phyloP scores from a whole-genome alignment of 1,140 invertebrate species.

The Eubasilissa regina region DNA sequence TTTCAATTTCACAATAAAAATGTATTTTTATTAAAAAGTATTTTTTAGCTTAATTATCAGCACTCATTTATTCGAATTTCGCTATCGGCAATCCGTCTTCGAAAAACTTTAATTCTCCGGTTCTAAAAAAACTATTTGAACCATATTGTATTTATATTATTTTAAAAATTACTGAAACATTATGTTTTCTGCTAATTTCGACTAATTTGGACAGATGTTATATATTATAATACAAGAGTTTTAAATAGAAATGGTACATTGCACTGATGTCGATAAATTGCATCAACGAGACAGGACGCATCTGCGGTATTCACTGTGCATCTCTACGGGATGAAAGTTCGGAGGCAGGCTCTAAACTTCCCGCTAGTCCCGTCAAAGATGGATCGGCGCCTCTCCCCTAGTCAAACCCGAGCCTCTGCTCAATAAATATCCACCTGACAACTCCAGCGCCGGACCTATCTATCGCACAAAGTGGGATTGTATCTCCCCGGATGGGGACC shows the following conservation, averaged over 20 bases:
- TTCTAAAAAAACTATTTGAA: too few species aligned
- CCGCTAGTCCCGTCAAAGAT: conserved; percentile 27
- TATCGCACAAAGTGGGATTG: not conserved
- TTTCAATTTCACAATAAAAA: too few species aligned
- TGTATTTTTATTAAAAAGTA: too few species aligned
- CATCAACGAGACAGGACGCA: not conserved
- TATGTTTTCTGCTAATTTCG: conserved; percentile 1
- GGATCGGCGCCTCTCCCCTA: conserved; percentile 23
- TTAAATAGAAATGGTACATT: too few species aligned
- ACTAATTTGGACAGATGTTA: not conserved
- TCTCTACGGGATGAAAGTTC: conserved; percentile 27
- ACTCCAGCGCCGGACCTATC: conserved; percentile 8
- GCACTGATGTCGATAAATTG: not conserved
- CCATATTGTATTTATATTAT: too few species aligned
- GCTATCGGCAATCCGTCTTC: too few species aligned
- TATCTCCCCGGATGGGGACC: conserved; percentile 3
- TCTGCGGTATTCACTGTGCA: not conserved
- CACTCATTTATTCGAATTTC: too few species aligned
- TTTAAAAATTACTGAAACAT: too few species aligned
- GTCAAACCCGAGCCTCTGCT: conserved; percentile 20
- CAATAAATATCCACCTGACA: conserved; percentile 34
- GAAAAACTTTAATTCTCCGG: too few species aligned
- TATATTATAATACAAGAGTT: not conserved
- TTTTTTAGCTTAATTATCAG: too few species aligned
- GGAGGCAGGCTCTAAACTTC: conserved; percentile 24